These are phyloP conservation scores for Pharmacophagus antenor DNA, from an alignment of 2,888 invertebrate species.

Conservation along the genomic window DNA sequence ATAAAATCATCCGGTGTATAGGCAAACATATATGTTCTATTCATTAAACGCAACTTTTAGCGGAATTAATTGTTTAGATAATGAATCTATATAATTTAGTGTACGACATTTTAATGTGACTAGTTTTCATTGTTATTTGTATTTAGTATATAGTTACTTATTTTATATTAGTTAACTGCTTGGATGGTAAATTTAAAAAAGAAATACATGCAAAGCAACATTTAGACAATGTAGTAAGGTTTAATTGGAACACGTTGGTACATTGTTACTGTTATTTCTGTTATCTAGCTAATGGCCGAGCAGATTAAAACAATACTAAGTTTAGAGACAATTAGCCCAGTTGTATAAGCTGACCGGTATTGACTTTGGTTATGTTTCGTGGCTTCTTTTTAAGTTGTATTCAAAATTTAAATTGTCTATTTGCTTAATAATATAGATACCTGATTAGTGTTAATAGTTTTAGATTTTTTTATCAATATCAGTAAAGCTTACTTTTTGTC, in stretches of 20 bases:
- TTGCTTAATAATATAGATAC: not conserved
- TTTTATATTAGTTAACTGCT: too few species aligned
- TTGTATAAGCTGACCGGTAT: conserved; percentile 13
- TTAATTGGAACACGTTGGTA: conserved; percentile 12
- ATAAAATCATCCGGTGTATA: conserved; percentile 1
- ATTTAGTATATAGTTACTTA: not conserved
- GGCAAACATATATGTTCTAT: not conserved
- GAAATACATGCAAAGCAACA: not conserved
- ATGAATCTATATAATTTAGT: not conserved
- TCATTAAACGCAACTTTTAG: not conserved
- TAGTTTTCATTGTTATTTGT: not conserved
- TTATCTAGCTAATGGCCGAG: conserved; percentile 13
- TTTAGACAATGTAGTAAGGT: conserved; percentile 6
- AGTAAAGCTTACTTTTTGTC: not conserved
- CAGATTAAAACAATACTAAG: conserved; percentile 21
- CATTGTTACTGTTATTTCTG: conserved; percentile 17
- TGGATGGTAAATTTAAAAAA: not conserved
- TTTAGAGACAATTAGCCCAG: conserved; percentile 24
- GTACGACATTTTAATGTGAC: not conserved
- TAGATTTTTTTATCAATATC: too few species aligned
- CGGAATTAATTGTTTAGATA: not conserved
- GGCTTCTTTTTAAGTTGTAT: not conserved
- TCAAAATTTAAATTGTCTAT: not conserved
- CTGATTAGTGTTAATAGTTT: not conserved
- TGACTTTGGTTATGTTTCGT: not conserved